Evolutionary conservation across 2,888 invertebrate genomes (phyloP), one percentile per base, ranked within the genome.

Genomic region (Germaria angustata): DNA sequence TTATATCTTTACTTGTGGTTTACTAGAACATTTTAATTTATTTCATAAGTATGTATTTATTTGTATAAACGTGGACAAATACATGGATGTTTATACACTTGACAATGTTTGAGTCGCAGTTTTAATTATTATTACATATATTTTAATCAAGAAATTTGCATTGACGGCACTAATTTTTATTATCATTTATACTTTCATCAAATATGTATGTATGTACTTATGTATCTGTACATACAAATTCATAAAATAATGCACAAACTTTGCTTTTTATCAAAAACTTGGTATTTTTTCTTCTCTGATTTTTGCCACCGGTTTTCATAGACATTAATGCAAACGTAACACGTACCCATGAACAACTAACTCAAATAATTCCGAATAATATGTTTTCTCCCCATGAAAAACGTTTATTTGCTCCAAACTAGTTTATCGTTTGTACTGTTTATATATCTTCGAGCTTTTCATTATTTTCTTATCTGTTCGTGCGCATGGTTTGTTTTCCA

Each of bases 341-440:
- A 82, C 75, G 78, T 82, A 79, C 65, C 65, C 78, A 79, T 69
- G 75, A 75, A 75, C 69, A 71, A 82, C 81, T 82, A 46, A 81
- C 72, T 49, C 13, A 61, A 69, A 68, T 28, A 61, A 69, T 69
- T 69, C 63, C 39, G 28, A 28, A 57, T 63, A 73, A 69, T 78
- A 36, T 39, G 11, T 39, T 77, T 77, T 77, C 77, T 72, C 53
- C 36, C 20, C 51, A 66, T 41, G 36, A 51, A 61, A 34, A 63
- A 63, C 57, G 28, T 55, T 36, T 57, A 36, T 68, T 69, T 77
- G 68, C 77, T 77, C 68, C 77, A 81, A 77, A 81, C 81, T 72
- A 68, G 77, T 77, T 81, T 68, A 46, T 61, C 11, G 24, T 46
- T 49, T 15, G 4, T 15, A 53, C 17, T 69, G 34, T 34, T 46